A percentile compares a stretch with the other conserved stretches of the same genome.
Conservation (phyloP, 2,113 vertebrate species). For the Dryoscopus gambensis region DNA sequence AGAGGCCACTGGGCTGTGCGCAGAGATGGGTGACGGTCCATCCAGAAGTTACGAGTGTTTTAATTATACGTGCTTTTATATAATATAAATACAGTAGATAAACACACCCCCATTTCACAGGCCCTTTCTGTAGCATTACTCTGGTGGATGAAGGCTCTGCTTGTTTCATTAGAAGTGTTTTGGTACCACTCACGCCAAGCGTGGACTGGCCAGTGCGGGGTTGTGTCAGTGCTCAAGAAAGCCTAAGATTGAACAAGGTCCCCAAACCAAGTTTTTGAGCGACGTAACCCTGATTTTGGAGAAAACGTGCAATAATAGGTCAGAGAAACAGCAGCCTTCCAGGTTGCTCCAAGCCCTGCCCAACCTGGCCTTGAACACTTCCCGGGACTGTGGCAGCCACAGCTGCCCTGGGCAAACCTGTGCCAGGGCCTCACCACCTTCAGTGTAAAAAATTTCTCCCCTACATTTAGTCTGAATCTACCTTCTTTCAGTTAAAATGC, state of each 20-base stretch:
- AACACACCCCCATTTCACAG: background rate
- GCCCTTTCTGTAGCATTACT: background rate
- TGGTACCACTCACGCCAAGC: rapidly evolving
- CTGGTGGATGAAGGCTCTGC: background rate
- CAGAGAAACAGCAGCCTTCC: background rate
- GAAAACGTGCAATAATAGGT: background rate
- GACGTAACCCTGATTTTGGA: background rate
- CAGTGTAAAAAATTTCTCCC: background rate
- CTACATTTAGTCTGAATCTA: background rate
- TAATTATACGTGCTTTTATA: background rate
- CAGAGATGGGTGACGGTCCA: background rate
- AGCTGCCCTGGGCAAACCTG: background rate
- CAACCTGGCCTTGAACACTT: background rate
- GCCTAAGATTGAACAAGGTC: background rate
- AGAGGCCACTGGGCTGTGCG: rapidly evolving
- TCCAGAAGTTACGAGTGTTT: background rate
- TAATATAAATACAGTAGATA: background rate
- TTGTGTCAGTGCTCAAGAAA: background rate
- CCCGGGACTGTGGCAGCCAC: background rate
- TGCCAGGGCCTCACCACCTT: background rate
- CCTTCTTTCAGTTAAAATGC: background rate
- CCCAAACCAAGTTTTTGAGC: background rate
- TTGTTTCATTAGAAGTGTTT: background rate
- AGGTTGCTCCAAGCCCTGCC: background rate
- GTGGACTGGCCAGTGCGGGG: rapidly evolving